phyloP scores from a whole-genome alignment of 2,113 vertebrate species.

The Sapayoa aenigma region DNA sequence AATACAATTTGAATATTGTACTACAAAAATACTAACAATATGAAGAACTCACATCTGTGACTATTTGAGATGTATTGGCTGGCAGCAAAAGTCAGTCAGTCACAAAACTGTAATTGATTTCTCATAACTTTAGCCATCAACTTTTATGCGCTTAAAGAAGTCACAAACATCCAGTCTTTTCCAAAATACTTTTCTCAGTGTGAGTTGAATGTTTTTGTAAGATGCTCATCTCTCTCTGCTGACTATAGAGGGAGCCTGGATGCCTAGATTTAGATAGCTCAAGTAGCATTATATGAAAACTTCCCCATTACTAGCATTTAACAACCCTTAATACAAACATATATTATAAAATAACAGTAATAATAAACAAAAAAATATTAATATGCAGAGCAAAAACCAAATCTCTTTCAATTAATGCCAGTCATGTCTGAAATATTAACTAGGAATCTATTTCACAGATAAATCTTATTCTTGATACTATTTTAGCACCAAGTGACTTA shows the following conservation, averaged over 20 bases:
- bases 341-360: not conserved
- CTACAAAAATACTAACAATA: not conserved
- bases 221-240: not conserved
- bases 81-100: not conserved
- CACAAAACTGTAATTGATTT: not conserved
- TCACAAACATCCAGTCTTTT: not conserved
- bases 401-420: constrained; percentile 5
- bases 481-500: not conserved
- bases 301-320: not conserved
- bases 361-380: not conserved
- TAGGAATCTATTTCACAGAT: not conserved
- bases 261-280: not conserved
- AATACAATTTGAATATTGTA: not conserved
- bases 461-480: not conserved
- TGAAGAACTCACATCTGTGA: not conserved
- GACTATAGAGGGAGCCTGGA: constrained; percentile 60
- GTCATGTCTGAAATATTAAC: not conserved
- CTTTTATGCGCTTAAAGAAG: not conserved
- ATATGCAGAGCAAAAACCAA: not conserved
- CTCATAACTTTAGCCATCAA: not conserved
- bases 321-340: not conserved
- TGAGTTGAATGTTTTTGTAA: not conserved
- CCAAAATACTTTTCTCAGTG: not conserved
- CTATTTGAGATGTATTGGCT: not conserved
- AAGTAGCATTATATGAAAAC: not conserved